Conservation (phyloP, 1,140 invertebrate genomes). For the Drosophila subpulchrella region DNA sequence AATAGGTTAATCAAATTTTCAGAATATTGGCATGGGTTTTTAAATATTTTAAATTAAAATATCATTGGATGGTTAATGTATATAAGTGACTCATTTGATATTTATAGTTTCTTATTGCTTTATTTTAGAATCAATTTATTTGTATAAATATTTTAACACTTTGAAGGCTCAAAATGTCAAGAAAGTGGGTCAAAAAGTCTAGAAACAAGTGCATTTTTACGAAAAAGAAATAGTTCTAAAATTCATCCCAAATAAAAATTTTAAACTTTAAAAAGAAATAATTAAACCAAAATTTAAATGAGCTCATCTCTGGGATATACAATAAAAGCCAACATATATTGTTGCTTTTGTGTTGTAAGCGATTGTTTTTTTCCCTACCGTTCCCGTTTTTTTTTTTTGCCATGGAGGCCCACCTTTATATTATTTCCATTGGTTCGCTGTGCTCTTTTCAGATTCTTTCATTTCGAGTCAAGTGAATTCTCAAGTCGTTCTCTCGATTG, state of each 20-base stretch:
- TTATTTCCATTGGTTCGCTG: conserved; percentile 9
- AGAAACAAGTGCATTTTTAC: too few relatives aligned
- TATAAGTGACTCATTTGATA: too few relatives aligned
- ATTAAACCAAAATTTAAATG: not conserved
- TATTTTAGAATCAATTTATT: too few relatives aligned
- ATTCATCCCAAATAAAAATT: not conserved
- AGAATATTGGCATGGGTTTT: too few relatives aligned
- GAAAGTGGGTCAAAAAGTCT: too few relatives aligned
- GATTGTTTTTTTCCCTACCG: conserved; percentile 4
- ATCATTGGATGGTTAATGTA: too few relatives aligned
- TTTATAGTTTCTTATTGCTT: too few relatives aligned
- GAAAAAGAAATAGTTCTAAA: too few relatives aligned
- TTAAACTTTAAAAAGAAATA: not conserved
- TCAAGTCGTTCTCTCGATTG: conserved; percentile 52
- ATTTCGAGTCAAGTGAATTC: conserved; percentile 68
- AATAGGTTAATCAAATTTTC: too few relatives aligned
- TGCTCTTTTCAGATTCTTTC: conserved; percentile 62
- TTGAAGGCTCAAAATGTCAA: too few relatives aligned
- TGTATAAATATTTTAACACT: too few relatives aligned
- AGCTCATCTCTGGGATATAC: conserved; percentile 22
- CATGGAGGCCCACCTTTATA: not conserved
- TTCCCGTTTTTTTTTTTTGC: not conserved
- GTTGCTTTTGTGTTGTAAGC: conserved; percentile 34
- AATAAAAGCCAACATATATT: conserved; percentile 21
- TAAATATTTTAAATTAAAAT: too few relatives aligned